Conservation (phyloP, 2,797 vertebrate species). For the Oreortyx pictus region DNA sequence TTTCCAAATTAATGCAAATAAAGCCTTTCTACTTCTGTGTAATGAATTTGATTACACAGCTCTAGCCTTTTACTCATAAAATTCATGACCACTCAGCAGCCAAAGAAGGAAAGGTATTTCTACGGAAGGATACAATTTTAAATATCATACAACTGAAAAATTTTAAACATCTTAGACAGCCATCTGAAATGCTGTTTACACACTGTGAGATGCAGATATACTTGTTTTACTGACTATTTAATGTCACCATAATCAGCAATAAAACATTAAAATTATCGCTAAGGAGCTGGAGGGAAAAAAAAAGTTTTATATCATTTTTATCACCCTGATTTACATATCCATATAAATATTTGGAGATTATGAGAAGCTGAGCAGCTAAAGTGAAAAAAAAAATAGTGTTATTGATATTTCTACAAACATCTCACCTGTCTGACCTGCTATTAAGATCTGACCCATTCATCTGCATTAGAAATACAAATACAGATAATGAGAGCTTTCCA, state of each 20-base stretch:
- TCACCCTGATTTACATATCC: constrained; percentile 45
- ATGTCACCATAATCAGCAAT: constrained; percentile 10
- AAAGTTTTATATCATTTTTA: constrained; percentile 49
- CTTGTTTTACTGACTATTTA: constrained; percentile 56
- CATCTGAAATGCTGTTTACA: constrained; percentile 21
- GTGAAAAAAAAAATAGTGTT: neutral
- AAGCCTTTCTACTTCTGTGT: constrained; percentile 34
- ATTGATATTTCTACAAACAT: neutral
- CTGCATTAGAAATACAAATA: constrained; percentile 38
- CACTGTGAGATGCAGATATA: constrained; percentile 16
- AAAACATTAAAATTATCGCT: constrained; percentile 61
- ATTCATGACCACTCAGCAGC: neutral
- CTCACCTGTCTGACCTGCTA: neutral
- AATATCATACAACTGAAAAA: neutral
- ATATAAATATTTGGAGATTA: constrained; percentile 52
- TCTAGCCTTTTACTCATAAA: constrained; percentile 21
- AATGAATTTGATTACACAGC: constrained; percentile 35
- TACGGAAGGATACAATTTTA: neutral
- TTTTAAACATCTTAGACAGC: neutral
- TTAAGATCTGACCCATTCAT: constrained; percentile 3
- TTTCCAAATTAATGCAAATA: constrained; percentile 64
- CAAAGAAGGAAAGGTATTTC: neutral
- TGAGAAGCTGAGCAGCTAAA: constrained; percentile 15
- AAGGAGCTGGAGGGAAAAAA: neutral
- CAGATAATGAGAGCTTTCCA: constrained; percentile 44